These are phyloP conservation scores for Mastigias papua DNA, from an alignment of 30 jellyfish, hydroid and myxozoan genomes.

Conservation along the genomic window DNA sequence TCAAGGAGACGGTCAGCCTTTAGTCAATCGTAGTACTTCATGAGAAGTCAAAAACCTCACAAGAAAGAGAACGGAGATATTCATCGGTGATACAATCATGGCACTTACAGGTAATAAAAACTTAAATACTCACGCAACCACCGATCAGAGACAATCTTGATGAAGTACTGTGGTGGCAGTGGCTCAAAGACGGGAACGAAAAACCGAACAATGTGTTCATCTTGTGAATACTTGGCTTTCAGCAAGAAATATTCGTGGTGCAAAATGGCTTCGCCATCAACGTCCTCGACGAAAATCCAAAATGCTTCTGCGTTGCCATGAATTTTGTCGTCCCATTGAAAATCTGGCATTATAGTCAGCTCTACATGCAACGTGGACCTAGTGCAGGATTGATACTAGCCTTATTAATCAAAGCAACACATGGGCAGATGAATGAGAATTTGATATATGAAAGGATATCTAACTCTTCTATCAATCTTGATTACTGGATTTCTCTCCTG, in stretches of 20 bases:
- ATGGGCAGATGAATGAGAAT: neutral
- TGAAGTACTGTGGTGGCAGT: conserved; percentile 97
- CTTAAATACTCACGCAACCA: conserved; percentile 87
- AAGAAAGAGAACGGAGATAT: too few species aligned
- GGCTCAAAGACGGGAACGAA: conserved; percentile 99
- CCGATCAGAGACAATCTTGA: conserved; percentile 96
- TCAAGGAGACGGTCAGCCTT: too few species aligned
- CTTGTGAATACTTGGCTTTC: conserved; percentile 96
- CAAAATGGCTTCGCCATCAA: conserved; percentile 94
- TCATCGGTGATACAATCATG: too few species aligned
- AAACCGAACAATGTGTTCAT: conserved; percentile 96
- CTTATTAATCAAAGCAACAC: neutral
- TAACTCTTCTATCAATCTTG: too few species aligned
- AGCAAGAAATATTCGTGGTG: conserved; percentile 97
- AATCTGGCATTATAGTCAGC: conserved; percentile 96
- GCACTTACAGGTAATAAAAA: neutral
- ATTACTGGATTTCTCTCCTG: too few species aligned
- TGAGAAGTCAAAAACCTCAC: too few species aligned
- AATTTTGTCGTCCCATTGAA: conserved; percentile 98
- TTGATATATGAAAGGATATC: too few species aligned
- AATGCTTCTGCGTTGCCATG: conserved; percentile 99
- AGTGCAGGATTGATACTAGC: neutral
- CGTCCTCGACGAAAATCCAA: conserved; percentile 99
- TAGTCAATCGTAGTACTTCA: too few species aligned
- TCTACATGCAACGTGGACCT: conserved; percentile 95